Evolutionary conservation across 2,888 invertebrate genomes (phyloP), one percentile per base, ranked within the genome.

Genomic region (Erebia palarica): DNA sequence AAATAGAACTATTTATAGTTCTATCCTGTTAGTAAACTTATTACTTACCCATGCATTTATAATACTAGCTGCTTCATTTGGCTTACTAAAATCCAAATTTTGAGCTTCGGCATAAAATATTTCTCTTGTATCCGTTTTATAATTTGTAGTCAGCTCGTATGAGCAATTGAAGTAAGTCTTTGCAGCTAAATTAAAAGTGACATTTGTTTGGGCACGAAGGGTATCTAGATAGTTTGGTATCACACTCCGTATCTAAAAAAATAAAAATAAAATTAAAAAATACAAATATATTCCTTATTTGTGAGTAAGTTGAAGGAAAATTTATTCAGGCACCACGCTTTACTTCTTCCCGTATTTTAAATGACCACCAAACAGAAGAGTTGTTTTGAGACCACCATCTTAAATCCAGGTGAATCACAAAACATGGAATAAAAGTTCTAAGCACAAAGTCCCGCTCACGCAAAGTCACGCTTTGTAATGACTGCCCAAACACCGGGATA

Each of bases 31-130:
- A n/a, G 7, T 10, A 10, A 9, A 27, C 27, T 27, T 27, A 27
- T 27, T 47, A 63, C 72, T 67, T 77, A 79, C 79, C 78, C 78
- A 79, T 21, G 73, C 36, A 66, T 79, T 79, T 44, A 79, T 79
- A 10, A 16, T 60, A 18, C 72, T 59, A 0, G 78, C 78, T 21
- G 78, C 76, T 61, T 75, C 42, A 5, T 10, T n/a, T 13, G 73
- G 55, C 2, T 78, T 68, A 14, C 73, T 72, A 18, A 79, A 79
- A 68, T 80, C 75, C 14, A 80, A 21, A 70, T 76, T 80, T 76
- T 76, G 71, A 14, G 78, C 77, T 72, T 77, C 16, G 9, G 80
- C 76, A 1, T 69, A 64, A n/a, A 77, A 77, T 57, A 76, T 69
- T 11, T 66, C 60, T 36, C 36, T 69, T 27, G 78, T 73, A 18